Evolutionary conservation across 2,113 vertebrate genomes (phyloP), one percentile per base, ranked within the genome.

Genomic region (Dasypus novemcinctus): DNA sequence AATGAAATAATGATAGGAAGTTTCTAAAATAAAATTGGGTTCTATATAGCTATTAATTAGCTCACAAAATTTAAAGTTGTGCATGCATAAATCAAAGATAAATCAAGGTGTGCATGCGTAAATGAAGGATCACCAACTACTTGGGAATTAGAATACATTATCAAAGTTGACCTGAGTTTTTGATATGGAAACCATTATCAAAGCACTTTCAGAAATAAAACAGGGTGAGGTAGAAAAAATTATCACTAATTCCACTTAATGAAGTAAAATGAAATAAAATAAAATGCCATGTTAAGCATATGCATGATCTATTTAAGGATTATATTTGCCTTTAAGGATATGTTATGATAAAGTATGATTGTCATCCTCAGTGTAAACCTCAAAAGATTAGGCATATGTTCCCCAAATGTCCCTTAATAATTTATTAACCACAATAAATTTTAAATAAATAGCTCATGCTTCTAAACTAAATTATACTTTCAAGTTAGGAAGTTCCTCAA

Each of bases 161-260:
- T 4, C 31, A 3, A 12, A 6, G 36, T 27, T 12, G 36, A n/a
- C 12, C 49, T 54, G 20, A 43, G 43, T 5, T 5, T 57, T 23
- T 3, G 15, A 1, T 4, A 5, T 0, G 52, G n/a, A 36, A 4
- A 4, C 17, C 3, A 1, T 0, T 4, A 17, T 1, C 36, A 27
- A 76, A 33, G 80, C 29, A 1, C 21, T 18, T 27, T 17, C 2
- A 36, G 78, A 54, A 43, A 13, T 4, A 29, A 75, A 18, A 38
- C 0, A 0, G 41, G 8, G 4, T 11, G 4, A 43, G 25, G 25
- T 6, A 7, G 54, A 31, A 14, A 29, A n/a, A 57, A 71, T 2
- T 14, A 38, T 38, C 1, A 0, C 14, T 1, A 59, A 27, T 17
- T 15, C 43, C 52, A 11, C 36, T 3, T 15, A 36, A 33, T 0